These are phyloP conservation scores for Periophthalmodon schlosseri DNA, from an alignment of 2,113 vertebrate genomes.

Conservation along the genomic window DNA sequence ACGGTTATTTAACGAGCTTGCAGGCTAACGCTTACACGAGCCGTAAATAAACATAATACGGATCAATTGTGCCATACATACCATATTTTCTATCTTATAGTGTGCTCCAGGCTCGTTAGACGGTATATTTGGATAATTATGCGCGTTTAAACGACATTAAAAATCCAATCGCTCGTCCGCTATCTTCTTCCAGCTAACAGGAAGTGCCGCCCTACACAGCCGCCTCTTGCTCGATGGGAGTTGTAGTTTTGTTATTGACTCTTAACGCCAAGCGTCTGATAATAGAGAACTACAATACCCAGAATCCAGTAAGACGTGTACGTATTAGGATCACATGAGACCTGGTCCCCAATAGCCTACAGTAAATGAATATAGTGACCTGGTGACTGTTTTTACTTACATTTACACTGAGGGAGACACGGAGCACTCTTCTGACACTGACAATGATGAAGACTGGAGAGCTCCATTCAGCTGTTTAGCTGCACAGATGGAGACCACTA, in stretches of 20 bases:
- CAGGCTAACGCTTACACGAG: slow-evolving; percentile 5
- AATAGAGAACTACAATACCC: slow-evolving; percentile 66
- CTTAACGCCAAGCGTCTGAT: rapidly evolving
- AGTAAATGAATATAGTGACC: too few species aligned
- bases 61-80: slow-evolving; percentile 34
- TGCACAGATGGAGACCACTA: too few species aligned
- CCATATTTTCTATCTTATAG: slow-evolving; percentile 63
- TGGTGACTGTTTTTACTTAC: background rate
- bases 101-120: slow-evolving; percentile 16
- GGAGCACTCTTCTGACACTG: too few species aligned
- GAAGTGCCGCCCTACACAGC: slow-evolving; percentile 30
- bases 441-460: too few species aligned
- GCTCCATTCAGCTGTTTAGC: too few species aligned
- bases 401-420: too few species aligned
- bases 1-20: slow-evolving; percentile 13
- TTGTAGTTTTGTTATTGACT: slow-evolving; percentile 42
- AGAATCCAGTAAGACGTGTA: background rate
- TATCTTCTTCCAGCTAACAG: slow-evolving; percentile 56
- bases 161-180: slow-evolving; percentile 58
- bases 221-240: slow-evolving; percentile 45
- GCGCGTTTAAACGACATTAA: slow-evolving; percentile 50
- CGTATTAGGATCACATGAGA: slow-evolving; percentile 55
- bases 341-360: too few species aligned
- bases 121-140: slow-evolving; percentile 27
- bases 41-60: background rate